Evolutionary conservation across 1,140 invertebrate species (phyloP).

Genomic region (Marisa cornuarietis): DNA sequence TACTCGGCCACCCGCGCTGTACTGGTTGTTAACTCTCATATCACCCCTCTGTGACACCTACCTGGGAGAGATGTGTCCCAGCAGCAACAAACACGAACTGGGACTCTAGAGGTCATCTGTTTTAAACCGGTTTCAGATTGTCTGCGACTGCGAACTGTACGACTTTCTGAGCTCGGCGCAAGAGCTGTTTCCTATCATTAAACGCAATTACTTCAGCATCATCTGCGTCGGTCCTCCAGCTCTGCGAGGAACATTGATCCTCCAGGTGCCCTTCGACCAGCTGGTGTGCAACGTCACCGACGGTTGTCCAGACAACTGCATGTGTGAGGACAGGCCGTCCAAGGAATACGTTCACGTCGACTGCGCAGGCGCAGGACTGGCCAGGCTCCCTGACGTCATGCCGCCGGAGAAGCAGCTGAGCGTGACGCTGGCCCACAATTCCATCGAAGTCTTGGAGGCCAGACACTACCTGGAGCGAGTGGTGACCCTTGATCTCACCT

Average conservation of each 20-base stretch:
- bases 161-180: slow-evolving; percentile 17
- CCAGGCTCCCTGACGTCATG: slow-evolving; percentile 11
- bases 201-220: slow-evolving; percentile 14
- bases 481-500: neutral
- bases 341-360: slow-evolving; percentile 25
- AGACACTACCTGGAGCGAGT: neutral
- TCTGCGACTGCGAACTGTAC: slow-evolving; percentile 32
- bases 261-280: slow-evolving; percentile 15
- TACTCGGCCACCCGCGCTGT: no score
- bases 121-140: no score
- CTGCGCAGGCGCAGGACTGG: slow-evolving; percentile 16
- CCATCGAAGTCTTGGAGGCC: neutral
- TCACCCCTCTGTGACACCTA: no score
- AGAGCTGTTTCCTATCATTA: slow-evolving; percentile 21
- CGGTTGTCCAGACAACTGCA: slow-evolving; percentile 23
- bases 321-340: slow-evolving; percentile 28
- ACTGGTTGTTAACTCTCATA: no score
- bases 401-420: slow-evolving; percentile 1
- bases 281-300: slow-evolving; percentile 29
- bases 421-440: neutral
- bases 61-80: no score
- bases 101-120: no score
- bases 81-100: no score
- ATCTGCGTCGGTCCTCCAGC: slow-evolving; percentile 25
- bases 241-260: slow-evolving; percentile 14